Conservation (phyloP, 2,113 vertebrate species). For the Xiphophorus hellerii region DNA sequence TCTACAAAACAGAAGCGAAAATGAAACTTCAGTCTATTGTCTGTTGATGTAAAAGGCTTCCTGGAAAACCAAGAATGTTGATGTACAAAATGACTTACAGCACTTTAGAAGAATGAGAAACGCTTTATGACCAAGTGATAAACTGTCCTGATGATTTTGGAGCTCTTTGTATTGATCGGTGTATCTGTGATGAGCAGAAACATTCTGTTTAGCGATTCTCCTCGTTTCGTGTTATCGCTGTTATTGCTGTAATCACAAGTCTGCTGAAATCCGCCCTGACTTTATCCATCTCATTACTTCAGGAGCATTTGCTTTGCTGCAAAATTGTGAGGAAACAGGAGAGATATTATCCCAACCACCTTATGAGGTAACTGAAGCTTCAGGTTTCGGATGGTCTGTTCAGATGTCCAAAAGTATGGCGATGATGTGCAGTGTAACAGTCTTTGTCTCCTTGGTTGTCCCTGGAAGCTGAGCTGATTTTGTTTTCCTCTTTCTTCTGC, state of each 20-base stretch:
- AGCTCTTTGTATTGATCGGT: slow-evolving; percentile 4
- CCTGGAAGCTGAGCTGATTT: slow-evolving; percentile 11
- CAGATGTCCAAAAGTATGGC: slow-evolving; percentile 41
- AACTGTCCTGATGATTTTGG: slow-evolving; percentile 1
- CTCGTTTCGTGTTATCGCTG: slow-evolving; percentile 21
- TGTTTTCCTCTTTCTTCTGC: slow-evolving; percentile 7
- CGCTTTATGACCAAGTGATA: neutral
- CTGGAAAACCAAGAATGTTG: slow-evolving; percentile 8
- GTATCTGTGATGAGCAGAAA: slow-evolving; percentile 22
- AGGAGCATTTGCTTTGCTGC: neutral
- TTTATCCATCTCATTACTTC: neutral
- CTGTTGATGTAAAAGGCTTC: slow-evolving; percentile 43
- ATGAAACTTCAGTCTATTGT: slow-evolving; percentile 14
- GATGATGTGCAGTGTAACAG: slow-evolving; percentile 60
- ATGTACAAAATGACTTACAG: slow-evolving; percentile 6
- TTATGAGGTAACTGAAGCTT: slow-evolving; percentile 66
- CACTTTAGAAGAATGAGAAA: slow-evolving; percentile 2
- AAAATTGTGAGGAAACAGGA: slow-evolving; percentile 18
- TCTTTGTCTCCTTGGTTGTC: slow-evolving; percentile 47
- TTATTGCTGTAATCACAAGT: slow-evolving; percentile 50
- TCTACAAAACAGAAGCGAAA: slow-evolving; percentile 2
- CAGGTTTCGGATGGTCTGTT: slow-evolving; percentile 17
- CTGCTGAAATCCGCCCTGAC: neutral
- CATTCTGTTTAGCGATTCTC: neutral
- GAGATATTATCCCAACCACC: slow-evolving; percentile 28